phyloP scores from a whole-genome alignment of 2,797 vertebrate species.

The Danio jaintianensis region DNA sequence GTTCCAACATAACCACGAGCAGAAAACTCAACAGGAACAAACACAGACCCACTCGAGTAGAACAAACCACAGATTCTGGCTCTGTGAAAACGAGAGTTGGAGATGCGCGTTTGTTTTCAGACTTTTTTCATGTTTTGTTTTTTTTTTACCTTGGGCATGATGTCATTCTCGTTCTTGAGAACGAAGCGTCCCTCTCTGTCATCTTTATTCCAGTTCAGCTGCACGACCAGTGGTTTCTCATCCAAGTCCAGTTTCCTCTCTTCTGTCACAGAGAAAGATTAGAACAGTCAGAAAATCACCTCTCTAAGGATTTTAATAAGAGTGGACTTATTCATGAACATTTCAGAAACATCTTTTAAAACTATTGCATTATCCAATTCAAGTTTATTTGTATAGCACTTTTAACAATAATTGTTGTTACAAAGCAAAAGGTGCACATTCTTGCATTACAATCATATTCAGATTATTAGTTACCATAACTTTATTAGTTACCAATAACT shows the following conservation, averaged over 20 bases:
- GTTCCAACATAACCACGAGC: constrained; percentile 29
- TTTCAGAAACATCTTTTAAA: background rate
- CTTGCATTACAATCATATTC: too few relatives aligned
- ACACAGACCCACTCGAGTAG: background rate
- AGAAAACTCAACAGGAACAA: constrained; percentile 20
- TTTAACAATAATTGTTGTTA: too few relatives aligned
- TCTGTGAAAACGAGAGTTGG: background rate
- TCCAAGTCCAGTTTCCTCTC: constrained; percentile 98
- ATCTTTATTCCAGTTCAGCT: constrained; percentile 99
- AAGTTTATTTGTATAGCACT: too few relatives aligned
- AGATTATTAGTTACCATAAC: too few relatives aligned
- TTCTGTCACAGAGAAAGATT: constrained; percentile 81
- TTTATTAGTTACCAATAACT: too few relatives aligned
- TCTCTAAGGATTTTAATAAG: background rate
- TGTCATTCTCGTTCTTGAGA: constrained; percentile 97
- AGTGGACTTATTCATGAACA: background rate
- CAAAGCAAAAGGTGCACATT: too few relatives aligned
- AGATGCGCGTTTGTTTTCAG: background rate
- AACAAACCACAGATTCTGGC: constrained; percentile 1
- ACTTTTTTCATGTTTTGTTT: background rate
- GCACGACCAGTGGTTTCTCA: constrained; percentile 97
- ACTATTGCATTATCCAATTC: background rate
- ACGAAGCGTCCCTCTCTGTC: constrained; percentile 97
- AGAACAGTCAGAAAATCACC: constrained; percentile 36
- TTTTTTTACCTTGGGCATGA: constrained; percentile 88